Evolutionary conservation across 2,113 vertebrate genomes (phyloP).

Genomic region (Chaetodon trifascialis): DNA sequence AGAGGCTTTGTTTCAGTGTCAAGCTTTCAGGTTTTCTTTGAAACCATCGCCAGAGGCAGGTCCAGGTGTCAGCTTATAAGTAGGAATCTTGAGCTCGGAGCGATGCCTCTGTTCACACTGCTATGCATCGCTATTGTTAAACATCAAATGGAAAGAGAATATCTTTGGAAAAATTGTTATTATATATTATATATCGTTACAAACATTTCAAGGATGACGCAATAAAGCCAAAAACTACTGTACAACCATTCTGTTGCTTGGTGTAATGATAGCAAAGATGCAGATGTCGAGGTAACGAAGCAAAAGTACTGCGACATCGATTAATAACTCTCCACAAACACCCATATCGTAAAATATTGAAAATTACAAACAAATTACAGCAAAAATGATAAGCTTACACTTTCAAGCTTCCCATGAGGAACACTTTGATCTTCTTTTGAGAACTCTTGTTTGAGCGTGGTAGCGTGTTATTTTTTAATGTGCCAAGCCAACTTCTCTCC

Average conservation of each 20-base stretch:
- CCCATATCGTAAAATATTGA: not conserved
- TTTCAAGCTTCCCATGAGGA: not conserved
- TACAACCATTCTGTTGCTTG: not conserved
- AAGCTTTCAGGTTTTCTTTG: not conserved
- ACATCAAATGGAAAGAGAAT: not conserved
- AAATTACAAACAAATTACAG: not conserved
- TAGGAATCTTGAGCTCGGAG: not conserved
- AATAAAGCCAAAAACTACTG: not conserved
- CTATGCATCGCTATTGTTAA: not conserved
- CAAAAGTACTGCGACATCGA: not conserved
- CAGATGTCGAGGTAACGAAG: not conserved
- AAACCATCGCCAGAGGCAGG: not conserved
- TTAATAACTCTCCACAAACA: not conserved
- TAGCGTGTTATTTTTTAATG: not conserved
- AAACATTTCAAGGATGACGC: not conserved
- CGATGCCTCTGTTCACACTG: not conserved
- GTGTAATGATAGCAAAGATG: not conserved
- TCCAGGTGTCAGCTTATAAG: not conserved
- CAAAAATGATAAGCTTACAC: not conserved
- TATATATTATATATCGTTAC: too few relatives aligned
- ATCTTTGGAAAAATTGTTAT: not conserved
- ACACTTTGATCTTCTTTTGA: not conserved
- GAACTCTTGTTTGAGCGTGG: not conserved
- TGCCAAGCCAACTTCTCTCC: not conserved
- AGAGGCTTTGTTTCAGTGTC: not conserved